Percentiles rank a stretch among this genome's conserved stretches.
These are phyloP conservation scores for Clamator glandarius DNA, from an alignment of 2,797 vertebrate species.

Conservation along the genomic window DNA sequence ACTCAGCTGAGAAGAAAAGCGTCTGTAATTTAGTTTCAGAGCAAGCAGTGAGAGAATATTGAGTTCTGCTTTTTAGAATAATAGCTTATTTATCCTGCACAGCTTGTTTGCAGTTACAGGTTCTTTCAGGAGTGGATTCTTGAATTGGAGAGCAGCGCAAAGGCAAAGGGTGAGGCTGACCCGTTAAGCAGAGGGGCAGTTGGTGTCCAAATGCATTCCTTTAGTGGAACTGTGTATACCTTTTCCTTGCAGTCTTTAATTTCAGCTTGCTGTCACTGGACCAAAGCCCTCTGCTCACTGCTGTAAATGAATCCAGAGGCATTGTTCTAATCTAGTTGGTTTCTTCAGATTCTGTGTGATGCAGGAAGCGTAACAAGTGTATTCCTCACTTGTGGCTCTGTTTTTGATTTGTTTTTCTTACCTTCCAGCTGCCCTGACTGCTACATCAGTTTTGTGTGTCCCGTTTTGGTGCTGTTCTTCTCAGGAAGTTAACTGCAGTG, in stretches of 20 bases:
- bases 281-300: neutral
- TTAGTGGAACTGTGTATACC: neutral
- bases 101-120: slow-evolving; percentile 42
- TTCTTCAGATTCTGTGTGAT: too few species aligned
- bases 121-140: slow-evolving; percentile 22
- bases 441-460: too few species aligned
- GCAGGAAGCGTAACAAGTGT: neutral
- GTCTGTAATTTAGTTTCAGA: slow-evolving; percentile 45
- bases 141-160: neutral
- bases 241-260: slow-evolving; percentile 4
- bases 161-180: neutral
- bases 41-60: neutral
- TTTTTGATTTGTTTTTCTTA: neutral
- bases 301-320: slow-evolving; percentile 39
- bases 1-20: neutral
- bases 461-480: neutral
- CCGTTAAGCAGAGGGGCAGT: neutral
- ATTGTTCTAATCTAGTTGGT: slow-evolving; percentile 32
- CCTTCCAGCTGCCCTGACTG: neutral
- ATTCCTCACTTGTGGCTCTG: rapidly evolving
- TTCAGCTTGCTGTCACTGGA: slow-evolving; percentile 22
- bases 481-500: neutral
- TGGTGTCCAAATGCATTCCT: neutral
- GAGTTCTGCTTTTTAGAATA: slow-evolving; percentile 54
- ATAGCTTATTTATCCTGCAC: slow-evolving; percentile 52